Conservation (phyloP, 2,113 vertebrate species). For the Solea senegalensis region DNA sequence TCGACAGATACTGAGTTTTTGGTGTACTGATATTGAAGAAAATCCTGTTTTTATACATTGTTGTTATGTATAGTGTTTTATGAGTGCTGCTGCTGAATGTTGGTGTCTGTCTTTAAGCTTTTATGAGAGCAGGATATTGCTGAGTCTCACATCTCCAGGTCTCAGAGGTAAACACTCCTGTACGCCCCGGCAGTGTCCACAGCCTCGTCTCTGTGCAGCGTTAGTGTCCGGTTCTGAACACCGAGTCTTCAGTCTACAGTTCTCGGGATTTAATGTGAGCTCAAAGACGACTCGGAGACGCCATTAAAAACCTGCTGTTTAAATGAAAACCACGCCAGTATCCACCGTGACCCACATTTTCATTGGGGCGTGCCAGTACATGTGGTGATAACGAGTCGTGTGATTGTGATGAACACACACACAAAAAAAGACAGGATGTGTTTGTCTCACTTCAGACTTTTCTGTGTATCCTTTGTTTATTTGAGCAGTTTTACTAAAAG, state of each 20-base stretch:
- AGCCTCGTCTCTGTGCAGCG: slow-evolving; percentile 57
- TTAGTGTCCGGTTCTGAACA: slow-evolving; percentile 26
- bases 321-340: slow-evolving; percentile 55
- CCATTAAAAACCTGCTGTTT: slow-evolving; percentile 40
- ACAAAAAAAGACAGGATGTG: neutral
- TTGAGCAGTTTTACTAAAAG: slow-evolving; percentile 25
- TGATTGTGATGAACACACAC: neutral
- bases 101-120: slow-evolving; percentile 32
- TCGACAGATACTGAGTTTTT: no score
- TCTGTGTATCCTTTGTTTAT: slow-evolving; percentile 7
- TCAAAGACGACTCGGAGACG: no score
- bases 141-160: slow-evolving; percentile 40
- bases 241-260: slow-evolving; percentile 51
- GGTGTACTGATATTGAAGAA: no score
- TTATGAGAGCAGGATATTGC: slow-evolving; percentile 24
- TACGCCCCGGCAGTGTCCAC: slow-evolving; percentile 37
- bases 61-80: no score
- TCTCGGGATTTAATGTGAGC: slow-evolving; percentile 38
- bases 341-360: slow-evolving; percentile 41
- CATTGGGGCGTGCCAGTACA: slow-evolving; percentile 16
- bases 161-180: slow-evolving; percentile 57
- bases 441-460: slow-evolving; percentile 27
- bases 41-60: no score
- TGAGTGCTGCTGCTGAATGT: no score
- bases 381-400: slow-evolving; percentile 5